phyloP scores from a whole-genome alignment of 2,113 vertebrate species.

The Pardalotus punctatus region DNA sequence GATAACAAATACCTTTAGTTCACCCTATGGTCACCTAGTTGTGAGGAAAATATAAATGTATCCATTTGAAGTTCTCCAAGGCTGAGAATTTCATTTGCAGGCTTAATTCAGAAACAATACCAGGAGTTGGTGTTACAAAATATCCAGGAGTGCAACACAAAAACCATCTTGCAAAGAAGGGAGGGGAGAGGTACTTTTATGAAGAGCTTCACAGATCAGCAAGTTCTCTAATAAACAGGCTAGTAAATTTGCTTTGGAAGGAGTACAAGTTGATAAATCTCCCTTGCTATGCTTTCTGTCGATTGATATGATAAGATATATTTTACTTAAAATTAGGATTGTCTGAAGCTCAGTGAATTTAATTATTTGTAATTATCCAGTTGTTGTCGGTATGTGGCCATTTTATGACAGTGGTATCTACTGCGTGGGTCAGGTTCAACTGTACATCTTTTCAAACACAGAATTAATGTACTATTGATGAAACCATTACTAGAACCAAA shows the following conservation, averaged over 20 bases:
- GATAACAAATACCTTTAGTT: neutral
- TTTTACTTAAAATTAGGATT: constrained; percentile 94
- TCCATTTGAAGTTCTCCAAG: neutral
- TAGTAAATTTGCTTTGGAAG: constrained; percentile 76
- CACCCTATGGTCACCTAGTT: neutral
- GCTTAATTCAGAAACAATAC: neutral
- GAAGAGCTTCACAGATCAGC: constrained; percentile 66
- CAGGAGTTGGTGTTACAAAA: neutral
- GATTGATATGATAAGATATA: constrained; percentile 82
- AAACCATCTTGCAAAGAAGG: constrained; percentile 1
- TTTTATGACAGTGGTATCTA: constrained; percentile 86
- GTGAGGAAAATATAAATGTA: neutral
- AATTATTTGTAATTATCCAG: constrained; percentile 96
- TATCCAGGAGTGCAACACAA: neutral
- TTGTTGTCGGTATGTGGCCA: constrained; percentile 84
- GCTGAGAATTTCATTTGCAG: neutral
- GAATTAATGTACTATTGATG: constrained; percentile 99
- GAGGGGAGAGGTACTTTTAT: constrained; percentile 12
- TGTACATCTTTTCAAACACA: constrained; percentile 98
- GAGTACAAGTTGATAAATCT: constrained; percentile 75
- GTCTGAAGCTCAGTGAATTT: constrained; percentile 89
- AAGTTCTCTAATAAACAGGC: constrained; percentile 54
- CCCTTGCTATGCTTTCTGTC: constrained; percentile 71
- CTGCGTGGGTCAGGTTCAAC: constrained; percentile 89
- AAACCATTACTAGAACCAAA: constrained; percentile 99